Conservation (phyloP, 2,888 invertebrate genomes). For the Watsonalla binaria region DNA sequence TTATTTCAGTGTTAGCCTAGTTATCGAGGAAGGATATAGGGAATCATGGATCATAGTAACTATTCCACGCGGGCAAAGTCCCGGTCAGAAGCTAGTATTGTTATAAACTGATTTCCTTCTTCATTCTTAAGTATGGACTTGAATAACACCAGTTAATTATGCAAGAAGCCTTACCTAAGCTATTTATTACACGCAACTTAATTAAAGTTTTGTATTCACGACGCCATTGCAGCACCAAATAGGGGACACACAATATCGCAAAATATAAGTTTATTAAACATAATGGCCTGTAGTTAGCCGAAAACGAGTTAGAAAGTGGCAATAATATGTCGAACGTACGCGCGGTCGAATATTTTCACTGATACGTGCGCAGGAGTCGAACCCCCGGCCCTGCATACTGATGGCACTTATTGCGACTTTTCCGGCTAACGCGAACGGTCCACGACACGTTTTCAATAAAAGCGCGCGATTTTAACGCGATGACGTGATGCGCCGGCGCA, state of each 20-base stretch:
- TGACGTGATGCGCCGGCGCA: neutral
- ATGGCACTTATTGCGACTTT: slow-evolving; percentile 47
- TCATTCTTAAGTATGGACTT: too few relatives aligned
- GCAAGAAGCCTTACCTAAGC: slow-evolving; percentile 20
- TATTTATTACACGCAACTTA: slow-evolving; percentile 17
- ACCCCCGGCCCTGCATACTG: slow-evolving; percentile 57
- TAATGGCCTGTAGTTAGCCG: slow-evolving; percentile 38
- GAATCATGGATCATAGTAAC: too few relatives aligned
- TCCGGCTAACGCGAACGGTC: slow-evolving; percentile 30
- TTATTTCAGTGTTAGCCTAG: too few relatives aligned
- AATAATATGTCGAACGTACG: slow-evolving; percentile 54
- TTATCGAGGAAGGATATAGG: too few relatives aligned
- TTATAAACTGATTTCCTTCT: too few relatives aligned
- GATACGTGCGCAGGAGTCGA: slow-evolving; percentile 59
- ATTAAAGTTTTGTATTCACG: slow-evolving; percentile 19
- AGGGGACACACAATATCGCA: slow-evolving; percentile 5
- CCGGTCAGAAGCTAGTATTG: too few relatives aligned
- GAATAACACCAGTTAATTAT: too few relatives aligned
- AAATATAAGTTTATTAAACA: slow-evolving; percentile 42
- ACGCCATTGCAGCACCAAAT: slow-evolving; percentile 12
- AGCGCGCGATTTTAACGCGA: slow-evolving; percentile 16
- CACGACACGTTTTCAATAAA: slow-evolving; percentile 29
- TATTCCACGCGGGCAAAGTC: too few relatives aligned
- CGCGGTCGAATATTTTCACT: slow-evolving; percentile 59
- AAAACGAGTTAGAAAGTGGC: slow-evolving; percentile 67